Evolutionary conservation across 2,888 invertebrate genomes (phyloP), one percentile per base, ranked within the genome.

Genomic region (Cryptus viduatorius): DNA sequence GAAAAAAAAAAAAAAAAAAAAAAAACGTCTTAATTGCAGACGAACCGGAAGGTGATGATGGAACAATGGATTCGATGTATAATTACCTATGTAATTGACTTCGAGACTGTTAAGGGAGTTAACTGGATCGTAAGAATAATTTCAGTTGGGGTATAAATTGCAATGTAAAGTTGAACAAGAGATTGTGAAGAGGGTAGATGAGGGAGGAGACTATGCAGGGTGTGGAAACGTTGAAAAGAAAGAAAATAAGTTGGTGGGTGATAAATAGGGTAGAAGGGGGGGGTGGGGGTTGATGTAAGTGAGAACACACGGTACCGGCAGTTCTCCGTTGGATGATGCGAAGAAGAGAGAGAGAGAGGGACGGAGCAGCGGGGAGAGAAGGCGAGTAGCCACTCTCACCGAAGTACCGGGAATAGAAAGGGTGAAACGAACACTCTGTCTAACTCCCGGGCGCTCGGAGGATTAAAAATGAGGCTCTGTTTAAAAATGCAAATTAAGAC

Each of bases 401-500:
- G 84, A 78, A 76, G 78, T 83, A 86, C 83, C 83, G 76, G 8
- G 69, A 86, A 82, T 86, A 83, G 81, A 84, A 75, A 69, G 71
- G 50, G 82, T 61, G 10, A 67, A 81, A 83, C 64, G 71, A 79
- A 65, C 68, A 81, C 69, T 82, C 68, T 59, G 81, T 81, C 78
- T 75, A 78, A 79, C 82, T 84, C 65, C 64, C 69, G 82, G 69
- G 82, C 53, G 75, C 69, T 77, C 56, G 76, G 71, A 78, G 85
- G 86, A 86, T 87, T 87, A 86, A 87, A 86, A 85, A 86, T 81
- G 80, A 78, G 75, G 76, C 78, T 81, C 87, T 90, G 87, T 86
- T 90, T 90, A 89, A 90, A 90, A 88, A 91, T 91, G 90, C 89
- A 90, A 91, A 91, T 91, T 89, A 90, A 91, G 87, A 89, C 89